Conservation (phyloP, 2,888 invertebrate genomes). For the Strigamia transsilvanica region DNA sequence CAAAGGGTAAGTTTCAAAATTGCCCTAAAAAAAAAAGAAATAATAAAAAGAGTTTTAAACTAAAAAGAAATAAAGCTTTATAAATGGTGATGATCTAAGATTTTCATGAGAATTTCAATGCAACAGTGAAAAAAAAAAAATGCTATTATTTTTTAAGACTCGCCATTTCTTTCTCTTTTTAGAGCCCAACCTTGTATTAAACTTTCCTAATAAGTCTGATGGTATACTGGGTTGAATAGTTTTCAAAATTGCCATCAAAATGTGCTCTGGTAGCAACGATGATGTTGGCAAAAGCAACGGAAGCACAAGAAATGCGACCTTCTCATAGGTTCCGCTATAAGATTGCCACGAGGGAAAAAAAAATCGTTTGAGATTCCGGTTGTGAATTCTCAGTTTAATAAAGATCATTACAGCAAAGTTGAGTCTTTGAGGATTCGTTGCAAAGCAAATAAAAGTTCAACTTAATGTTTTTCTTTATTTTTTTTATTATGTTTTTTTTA, state of each 20-base stretch:
- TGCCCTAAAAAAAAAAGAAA: not conserved
- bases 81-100: constrained; percentile 27
- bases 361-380: constrained; percentile 45
- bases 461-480: constrained; percentile 36
- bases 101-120: constrained; percentile 45
- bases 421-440: constrained; percentile 13
- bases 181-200: constrained; percentile 36
- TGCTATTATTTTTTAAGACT: constrained; percentile 48
- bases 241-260: constrained; percentile 44
- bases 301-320: constrained; percentile 49
- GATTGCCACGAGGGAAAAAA: constrained; percentile 37
- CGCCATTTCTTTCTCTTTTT: constrained; percentile 38
- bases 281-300: constrained; percentile 42
- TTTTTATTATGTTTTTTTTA: not conserved
- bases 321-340: constrained; percentile 43
- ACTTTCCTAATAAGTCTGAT: constrained; percentile 45
- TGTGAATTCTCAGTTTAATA: constrained; percentile 38
- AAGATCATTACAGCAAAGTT: constrained; percentile 46
- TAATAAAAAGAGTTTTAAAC: not conserved
- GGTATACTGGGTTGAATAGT: constrained; percentile 46
- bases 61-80: constrained; percentile 8
- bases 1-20: not conserved
- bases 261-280: constrained; percentile 38
- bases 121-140: constrained; percentile 28
- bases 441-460: not conserved